Percentiles rank a stretch among this genome's conserved stretches.
These are phyloP conservation scores for Zaprionus lachaisei DNA, from an alignment of 1,140 invertebrate genomes.

Conservation along the genomic window DNA sequence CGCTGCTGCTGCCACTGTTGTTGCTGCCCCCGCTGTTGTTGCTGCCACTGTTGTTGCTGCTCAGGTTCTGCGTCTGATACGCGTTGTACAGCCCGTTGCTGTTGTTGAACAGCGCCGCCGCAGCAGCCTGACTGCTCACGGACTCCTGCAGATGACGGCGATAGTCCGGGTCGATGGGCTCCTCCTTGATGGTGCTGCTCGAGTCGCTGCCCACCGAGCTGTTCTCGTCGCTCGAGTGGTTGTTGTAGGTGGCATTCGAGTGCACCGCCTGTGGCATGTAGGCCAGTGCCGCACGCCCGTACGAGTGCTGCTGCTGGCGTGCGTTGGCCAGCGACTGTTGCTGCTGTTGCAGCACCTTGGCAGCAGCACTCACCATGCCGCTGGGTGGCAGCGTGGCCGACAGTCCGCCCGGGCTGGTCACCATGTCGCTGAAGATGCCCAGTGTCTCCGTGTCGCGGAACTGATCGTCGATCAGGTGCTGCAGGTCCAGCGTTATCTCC, in stretches of 20 bases:
- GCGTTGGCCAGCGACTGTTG: constrained; percentile 72
- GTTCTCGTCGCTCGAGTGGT: constrained; percentile 83
- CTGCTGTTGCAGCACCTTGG: constrained; percentile 84
- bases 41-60: constrained; percentile 82
- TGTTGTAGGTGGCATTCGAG: constrained; percentile 90
- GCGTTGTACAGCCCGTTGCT: constrained; percentile 84
- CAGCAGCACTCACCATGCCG: constrained; percentile 81
- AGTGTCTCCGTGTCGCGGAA: constrained; percentile 90
- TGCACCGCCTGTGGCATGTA: constrained; percentile 97
- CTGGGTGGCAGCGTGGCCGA: constrained; percentile 85
- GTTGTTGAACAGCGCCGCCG: constrained; percentile 75
- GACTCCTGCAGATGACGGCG: constrained; percentile 86
- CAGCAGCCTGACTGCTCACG: constrained; percentile 78
- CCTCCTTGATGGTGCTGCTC: constrained; percentile 85
- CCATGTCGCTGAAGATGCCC: constrained; percentile 92
- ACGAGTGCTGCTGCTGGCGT: constrained; percentile 77
- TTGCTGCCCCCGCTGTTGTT: constrained; percentile 66
- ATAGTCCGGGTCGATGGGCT: constrained; percentile 92
- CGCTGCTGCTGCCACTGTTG: constrained; percentile 84
- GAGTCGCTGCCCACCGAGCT: constrained; percentile 78
- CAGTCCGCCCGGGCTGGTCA: constrained; percentile 86
- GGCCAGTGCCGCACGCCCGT: constrained; percentile 88
- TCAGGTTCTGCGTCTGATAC: constrained; percentile 75
- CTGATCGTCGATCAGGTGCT: constrained; percentile 95
- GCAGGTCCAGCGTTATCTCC: constrained; percentile 94